Base-by-base conservation (phyloP, 2,888 invertebrate species). In the Drepana falcataria region DNA sequence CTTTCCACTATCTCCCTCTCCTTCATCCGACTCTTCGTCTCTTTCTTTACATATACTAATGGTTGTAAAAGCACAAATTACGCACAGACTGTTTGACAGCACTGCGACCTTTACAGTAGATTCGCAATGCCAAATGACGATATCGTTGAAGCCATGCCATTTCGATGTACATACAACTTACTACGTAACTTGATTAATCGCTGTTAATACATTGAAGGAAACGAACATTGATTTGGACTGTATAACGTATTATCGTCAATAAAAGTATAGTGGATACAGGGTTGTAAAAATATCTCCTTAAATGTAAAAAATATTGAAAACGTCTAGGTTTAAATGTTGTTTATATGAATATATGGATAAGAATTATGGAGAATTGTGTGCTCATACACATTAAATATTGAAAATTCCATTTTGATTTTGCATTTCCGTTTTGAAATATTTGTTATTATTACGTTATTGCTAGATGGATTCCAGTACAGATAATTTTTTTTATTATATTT, bases 281-380 rank as follows among this genome's bases (percentile, higher is more conserved):
- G 91, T 91, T 91, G 90, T 89, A 87, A 86, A 81, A 88, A 89
- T 91, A 90, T 91, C 86, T 90, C 84, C 84, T 86, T 85, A 89
- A 82, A 70, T 87, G 83, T 88, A 85, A 84, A 84, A 81, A 81
- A 44, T 44, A 44, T 44, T 9, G 81, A 80, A 79, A 77, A 81
- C 68, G 76, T 81, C 73, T 88, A 89, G 86, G 82, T 77, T 44
- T 83, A 76, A 83, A 83, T 81, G 83, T 87, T 88, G 87, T 90
- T 87, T 89, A 83, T 86, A 88, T 85, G 71, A 85, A 83, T 86
- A 82, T 88, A 86, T 84, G 81, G 77, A 81, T 88, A 87, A 83
- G 86, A 77, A 78, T 76, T 82, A 79, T 76, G 81, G 80, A 76
- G 77, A 81, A 79, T 73, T 81, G 80, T 83, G 81, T 86, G 77